Conservation (phyloP, 2,113 vertebrate species). For the Labeo catla region DNA sequence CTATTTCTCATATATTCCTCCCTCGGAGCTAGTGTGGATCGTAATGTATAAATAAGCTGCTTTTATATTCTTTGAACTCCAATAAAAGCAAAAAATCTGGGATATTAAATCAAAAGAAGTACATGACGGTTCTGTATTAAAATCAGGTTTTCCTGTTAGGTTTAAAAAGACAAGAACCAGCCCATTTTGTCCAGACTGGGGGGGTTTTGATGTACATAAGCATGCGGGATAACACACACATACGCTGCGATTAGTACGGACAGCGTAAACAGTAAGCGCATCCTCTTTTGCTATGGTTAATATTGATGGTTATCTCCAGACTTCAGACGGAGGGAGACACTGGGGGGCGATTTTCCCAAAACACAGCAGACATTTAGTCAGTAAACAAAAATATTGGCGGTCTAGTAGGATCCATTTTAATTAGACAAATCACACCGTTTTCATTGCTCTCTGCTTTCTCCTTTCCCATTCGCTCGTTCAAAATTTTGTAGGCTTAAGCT, state of each 20-base stretch:
- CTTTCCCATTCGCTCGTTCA: slow-evolving; percentile 7
- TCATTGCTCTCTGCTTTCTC: slow-evolving; percentile 37
- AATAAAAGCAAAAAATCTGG: slow-evolving; percentile 33
- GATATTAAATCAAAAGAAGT: slow-evolving; percentile 41
- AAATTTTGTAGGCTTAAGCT: slow-evolving; percentile 19
- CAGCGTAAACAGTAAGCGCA: slow-evolving; percentile 64
- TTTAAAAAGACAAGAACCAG: background rate
- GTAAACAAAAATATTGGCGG: slow-evolving; percentile 64
- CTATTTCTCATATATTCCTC: slow-evolving; percentile 44
- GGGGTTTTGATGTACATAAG: background rate
- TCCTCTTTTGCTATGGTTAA: slow-evolving; percentile 62
- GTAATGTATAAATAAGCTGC: slow-evolving; percentile 34
- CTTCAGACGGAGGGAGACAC: slow-evolving; percentile 57
- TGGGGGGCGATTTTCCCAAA: slow-evolving; percentile 49
- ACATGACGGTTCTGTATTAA: slow-evolving; percentile 5
- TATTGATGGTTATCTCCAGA: slow-evolving; percentile 68
- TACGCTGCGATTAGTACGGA: slow-evolving; percentile 36
- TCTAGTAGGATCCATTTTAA: slow-evolving; percentile 64
- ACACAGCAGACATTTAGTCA: slow-evolving; percentile 63
- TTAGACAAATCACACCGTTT: slow-evolving; percentile 63
- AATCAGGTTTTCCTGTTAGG: slow-evolving; percentile 10
- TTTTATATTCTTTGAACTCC: slow-evolving; percentile 49
- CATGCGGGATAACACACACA: background rate
- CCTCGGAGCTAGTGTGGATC: slow-evolving; percentile 28
- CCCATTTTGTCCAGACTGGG: background rate